These are phyloP conservation scores for Paracentrotus lividus DNA, from an alignment of 53 echinoderm and acorn worm genomes.

Conservation along the genomic window DNA sequence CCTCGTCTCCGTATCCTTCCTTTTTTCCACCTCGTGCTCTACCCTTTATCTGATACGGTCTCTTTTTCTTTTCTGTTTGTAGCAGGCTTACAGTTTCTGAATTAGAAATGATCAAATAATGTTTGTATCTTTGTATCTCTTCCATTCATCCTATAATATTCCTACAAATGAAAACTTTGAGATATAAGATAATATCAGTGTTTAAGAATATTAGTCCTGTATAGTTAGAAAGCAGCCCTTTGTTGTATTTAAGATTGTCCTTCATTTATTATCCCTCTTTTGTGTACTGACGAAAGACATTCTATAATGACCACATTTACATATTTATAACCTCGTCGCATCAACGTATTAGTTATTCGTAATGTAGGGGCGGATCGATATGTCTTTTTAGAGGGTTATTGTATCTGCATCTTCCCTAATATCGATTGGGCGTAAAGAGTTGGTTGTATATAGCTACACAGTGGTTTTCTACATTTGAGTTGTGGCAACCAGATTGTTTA, in stretches of 20 bases:
- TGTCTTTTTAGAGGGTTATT: neutral
- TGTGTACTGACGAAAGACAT: neutral
- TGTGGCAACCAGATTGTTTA: slow-evolving; percentile 46
- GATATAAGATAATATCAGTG: neutral
- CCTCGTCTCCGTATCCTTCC: no score
- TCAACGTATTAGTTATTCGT: neutral
- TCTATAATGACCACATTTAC: neutral
- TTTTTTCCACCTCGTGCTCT: no score
- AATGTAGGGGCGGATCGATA: neutral
- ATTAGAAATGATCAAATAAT: no score
- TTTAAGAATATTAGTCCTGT: no score
- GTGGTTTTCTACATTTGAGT: slow-evolving; percentile 45
- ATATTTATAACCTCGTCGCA: neutral
- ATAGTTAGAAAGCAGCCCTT: no score
- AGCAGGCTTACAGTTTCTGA: no score
- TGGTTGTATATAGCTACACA: slow-evolving; percentile 53
- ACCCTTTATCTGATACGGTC: no score
- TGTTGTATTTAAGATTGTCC: no score
- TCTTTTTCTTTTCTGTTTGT: no score
- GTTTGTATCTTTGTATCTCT: neutral
- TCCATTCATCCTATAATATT: neutral
- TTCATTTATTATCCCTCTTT: neutral
- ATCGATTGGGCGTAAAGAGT: slow-evolving; percentile 1
- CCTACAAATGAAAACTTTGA: neutral
- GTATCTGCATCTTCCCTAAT: neutral